Conservation (phyloP, 2,113 vertebrate species). For the Camelus dromedarius region DNA sequence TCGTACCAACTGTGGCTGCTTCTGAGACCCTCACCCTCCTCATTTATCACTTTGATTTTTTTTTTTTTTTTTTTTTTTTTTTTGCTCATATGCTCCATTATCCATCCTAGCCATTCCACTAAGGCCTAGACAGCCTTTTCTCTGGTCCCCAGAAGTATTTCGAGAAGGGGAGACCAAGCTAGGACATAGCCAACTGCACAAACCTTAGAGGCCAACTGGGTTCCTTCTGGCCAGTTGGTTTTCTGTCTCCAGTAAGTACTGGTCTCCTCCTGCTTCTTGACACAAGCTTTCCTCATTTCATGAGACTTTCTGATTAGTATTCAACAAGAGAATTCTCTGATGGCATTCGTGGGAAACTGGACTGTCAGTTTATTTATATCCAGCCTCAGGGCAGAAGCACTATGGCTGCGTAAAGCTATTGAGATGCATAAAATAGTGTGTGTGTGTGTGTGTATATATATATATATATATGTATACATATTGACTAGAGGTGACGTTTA, state of each 20-base stretch:
- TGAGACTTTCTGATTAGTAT: conserved; percentile 77
- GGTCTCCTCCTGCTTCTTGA: conserved; percentile 48
- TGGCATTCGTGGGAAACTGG: conserved; percentile 81
- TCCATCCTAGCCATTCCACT: background rate
- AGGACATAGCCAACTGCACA: background rate
- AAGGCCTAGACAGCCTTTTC: background rate
- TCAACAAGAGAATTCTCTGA: conserved; percentile 64
- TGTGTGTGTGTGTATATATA: background rate
- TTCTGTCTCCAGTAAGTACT: background rate
- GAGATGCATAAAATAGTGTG: conserved; percentile 67
- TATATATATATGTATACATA: background rate
- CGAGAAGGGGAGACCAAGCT: background rate
- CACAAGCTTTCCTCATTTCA: conserved; percentile 46
- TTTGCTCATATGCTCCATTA: background rate
- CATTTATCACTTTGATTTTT: background rate
- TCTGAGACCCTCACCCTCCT: background rate
- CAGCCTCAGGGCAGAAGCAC: conserved; percentile 78
- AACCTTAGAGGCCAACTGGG: rapidly evolving
- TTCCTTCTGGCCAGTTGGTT: background rate
- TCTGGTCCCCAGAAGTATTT: background rate
- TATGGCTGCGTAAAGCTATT: conserved; percentile 75
- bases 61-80: background rate
- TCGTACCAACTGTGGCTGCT: background rate
- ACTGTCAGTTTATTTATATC: conserved; percentile 84
- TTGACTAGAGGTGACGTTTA: conserved; percentile 59